These are phyloP conservation scores for Nothobranchius furzeri DNA, from an alignment of 2,113 vertebrate genomes.

Conservation along the genomic window DNA sequence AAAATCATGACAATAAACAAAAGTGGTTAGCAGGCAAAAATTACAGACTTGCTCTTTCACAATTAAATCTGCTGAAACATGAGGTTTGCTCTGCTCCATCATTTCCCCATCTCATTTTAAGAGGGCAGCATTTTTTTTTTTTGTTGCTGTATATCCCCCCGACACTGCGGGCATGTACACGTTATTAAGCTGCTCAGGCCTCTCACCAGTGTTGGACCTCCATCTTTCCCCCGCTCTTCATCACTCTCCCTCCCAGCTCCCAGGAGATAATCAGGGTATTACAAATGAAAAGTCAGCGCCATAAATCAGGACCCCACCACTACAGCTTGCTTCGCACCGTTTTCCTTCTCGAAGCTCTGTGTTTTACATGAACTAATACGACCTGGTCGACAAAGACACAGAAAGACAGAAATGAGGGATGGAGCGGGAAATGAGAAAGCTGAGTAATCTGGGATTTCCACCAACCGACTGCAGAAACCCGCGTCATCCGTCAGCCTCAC, in stretches of 20 bases:
- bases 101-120: constrained; percentile 55
- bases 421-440: constrained; percentile 17
- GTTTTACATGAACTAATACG: constrained; percentile 28
- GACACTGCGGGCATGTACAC: constrained; percentile 60
- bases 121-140: constrained; percentile 53
- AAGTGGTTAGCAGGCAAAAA: constrained; percentile 37
- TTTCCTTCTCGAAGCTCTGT: constrained; percentile 11
- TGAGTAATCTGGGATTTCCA: constrained; percentile 76
- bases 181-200: constrained; percentile 70
- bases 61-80: constrained; percentile 48
- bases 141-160: constrained; percentile 52
- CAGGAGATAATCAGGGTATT: constrained; percentile 72
- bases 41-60: constrained; percentile 24
- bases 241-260: constrained; percentile 55
- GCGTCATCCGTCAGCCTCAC: constrained; percentile 65
- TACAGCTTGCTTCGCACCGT: constrained; percentile 29
- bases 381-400: constrained; percentile 4
- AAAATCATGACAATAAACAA: constrained; percentile 35
- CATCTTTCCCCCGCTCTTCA: background rate
- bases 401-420: constrained; percentile 24
- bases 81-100: constrained; percentile 42
- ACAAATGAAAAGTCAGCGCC: constrained; percentile 76
- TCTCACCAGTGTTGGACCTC: constrained; percentile 37
- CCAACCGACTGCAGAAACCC: constrained; percentile 59
- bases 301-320: constrained; percentile 65